phyloP scores from a whole-genome alignment of 1,140 invertebrate species.

The Riptortus pedestris region DNA sequence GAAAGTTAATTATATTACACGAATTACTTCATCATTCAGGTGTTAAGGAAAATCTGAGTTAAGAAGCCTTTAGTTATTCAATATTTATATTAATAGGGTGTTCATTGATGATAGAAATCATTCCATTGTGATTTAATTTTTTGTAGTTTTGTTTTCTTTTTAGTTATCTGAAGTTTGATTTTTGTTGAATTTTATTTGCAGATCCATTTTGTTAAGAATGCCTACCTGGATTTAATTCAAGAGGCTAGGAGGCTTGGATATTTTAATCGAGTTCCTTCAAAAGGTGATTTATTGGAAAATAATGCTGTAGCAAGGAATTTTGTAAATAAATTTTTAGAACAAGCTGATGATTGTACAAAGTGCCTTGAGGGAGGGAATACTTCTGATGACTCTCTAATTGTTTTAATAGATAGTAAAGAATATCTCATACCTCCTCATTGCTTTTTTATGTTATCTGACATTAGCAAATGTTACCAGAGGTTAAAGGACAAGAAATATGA shows the following conservation, averaged over 20 bases:
- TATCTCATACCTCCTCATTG: slow-evolving; percentile 40
- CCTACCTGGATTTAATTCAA: slow-evolving; percentile 6
- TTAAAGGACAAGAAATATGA: slow-evolving; percentile 49
- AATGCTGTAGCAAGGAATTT: slow-evolving; percentile 23
- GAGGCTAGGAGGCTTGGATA: slow-evolving; percentile 2
- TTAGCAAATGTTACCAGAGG: slow-evolving; percentile 37
- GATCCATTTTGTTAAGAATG: slow-evolving; percentile 21
- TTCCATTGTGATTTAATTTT: too few species aligned
- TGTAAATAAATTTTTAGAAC: slow-evolving; percentile 12
- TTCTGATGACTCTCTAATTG: slow-evolving; percentile 16
- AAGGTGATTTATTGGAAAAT: slow-evolving; percentile 20
- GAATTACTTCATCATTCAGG: too few species aligned
- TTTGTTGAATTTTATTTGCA: too few species aligned
- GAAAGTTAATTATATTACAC: too few species aligned
- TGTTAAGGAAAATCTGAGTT: too few species aligned
- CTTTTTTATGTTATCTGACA: slow-evolving; percentile 41
- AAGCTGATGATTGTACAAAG: background rate
- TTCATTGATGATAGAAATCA: too few species aligned
- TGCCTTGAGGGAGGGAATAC: slow-evolving; percentile 25
- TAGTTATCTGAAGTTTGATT: too few species aligned
- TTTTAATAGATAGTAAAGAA: slow-evolving; percentile 14
- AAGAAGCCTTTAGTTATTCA: too few species aligned
- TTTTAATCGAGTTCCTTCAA: slow-evolving; percentile 10
- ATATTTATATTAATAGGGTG: too few species aligned
- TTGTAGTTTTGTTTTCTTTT: too few species aligned